These are phyloP conservation scores for Andrena cerasifolii DNA, from an alignment of 1,140 invertebrate genomes.

Conservation along the genomic window DNA sequence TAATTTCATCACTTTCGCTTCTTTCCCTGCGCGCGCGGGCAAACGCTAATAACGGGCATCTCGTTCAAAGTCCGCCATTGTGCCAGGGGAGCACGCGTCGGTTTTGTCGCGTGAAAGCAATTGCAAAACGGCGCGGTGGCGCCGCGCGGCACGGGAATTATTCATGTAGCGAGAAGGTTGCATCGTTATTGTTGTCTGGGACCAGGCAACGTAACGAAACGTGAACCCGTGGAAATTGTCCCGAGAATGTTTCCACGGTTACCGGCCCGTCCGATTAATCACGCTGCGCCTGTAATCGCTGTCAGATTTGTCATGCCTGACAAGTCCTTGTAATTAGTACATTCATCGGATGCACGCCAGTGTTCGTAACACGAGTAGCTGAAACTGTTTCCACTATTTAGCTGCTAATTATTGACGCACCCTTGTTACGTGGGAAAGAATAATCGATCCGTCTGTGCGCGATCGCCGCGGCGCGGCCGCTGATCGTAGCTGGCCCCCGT, in stretches of 20 bases:
- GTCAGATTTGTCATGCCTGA: constrained; percentile 31
- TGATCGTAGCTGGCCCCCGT: too few relatives aligned
- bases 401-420: constrained; percentile 8
- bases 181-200: constrained; percentile 42
- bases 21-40: constrained; percentile 26
- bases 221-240: constrained; percentile 47
- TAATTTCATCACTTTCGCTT: constrained; percentile 36
- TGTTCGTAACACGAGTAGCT: not conserved
- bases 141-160: constrained; percentile 42
- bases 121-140: constrained; percentile 55
- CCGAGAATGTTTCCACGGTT: constrained; percentile 38
- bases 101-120: constrained; percentile 27
- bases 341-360: too few relatives aligned
- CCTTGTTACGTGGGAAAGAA: not conserved
- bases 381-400: constrained; percentile 16
- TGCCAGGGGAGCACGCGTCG: constrained; percentile 35
- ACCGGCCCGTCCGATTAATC: constrained; percentile 26
- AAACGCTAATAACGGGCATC: constrained; percentile 40
- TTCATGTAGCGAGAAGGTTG: constrained; percentile 35
- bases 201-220: constrained; percentile 11
- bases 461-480: too few relatives aligned
- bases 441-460: not conserved
- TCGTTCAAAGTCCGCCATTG: constrained; percentile 37
- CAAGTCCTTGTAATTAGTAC: constrained; percentile 33
- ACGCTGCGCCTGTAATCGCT: constrained; percentile 24